phyloP scores from a whole-genome alignment of 2,888 invertebrate species.

The Aporophyla nigra region DNA sequence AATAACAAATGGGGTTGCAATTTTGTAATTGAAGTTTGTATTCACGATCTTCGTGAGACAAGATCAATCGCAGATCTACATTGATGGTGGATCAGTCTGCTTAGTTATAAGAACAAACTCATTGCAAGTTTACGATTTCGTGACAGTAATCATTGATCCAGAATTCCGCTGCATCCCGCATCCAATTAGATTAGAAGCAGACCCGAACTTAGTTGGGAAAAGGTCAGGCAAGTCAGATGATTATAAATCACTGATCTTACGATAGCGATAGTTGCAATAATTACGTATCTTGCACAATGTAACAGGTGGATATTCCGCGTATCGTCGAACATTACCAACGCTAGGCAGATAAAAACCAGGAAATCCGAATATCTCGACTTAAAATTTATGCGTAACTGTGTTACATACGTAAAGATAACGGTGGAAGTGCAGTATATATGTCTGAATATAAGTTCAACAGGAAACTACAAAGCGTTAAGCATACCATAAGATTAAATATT shows the following conservation, averaged over 20 bases:
- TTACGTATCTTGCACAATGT: not conserved
- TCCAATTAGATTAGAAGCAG: not conserved
- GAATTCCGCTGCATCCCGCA: not conserved
- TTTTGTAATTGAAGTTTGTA: not conserved
- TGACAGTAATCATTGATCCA: conserved; percentile 23
- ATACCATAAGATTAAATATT: conserved; percentile 60
- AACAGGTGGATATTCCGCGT: not conserved
- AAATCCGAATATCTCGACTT: conserved; percentile 36
- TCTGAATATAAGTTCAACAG: conserved; percentile 56
- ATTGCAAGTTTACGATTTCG: conserved; percentile 10
- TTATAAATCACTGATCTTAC: not conserved
- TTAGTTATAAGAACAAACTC: conserved; percentile 20
- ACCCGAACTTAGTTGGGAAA: not conserved
- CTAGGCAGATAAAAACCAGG: conserved; percentile 18
- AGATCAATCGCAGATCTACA: not conserved
- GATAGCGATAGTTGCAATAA: not conserved
- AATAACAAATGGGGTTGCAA: not conserved
- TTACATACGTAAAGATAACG: conserved; percentile 52
- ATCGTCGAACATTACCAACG: not conserved
- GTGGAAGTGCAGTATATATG: conserved; percentile 58
- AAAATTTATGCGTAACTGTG: conserved; percentile 50
- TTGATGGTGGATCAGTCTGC: not conserved
- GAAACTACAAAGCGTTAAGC: conserved; percentile 63
- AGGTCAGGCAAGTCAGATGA: not conserved
- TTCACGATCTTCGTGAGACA: conserved; percentile 15